Conservation (phyloP, 2,797 vertebrate genomes). For the Alauda arvensis region DNA sequence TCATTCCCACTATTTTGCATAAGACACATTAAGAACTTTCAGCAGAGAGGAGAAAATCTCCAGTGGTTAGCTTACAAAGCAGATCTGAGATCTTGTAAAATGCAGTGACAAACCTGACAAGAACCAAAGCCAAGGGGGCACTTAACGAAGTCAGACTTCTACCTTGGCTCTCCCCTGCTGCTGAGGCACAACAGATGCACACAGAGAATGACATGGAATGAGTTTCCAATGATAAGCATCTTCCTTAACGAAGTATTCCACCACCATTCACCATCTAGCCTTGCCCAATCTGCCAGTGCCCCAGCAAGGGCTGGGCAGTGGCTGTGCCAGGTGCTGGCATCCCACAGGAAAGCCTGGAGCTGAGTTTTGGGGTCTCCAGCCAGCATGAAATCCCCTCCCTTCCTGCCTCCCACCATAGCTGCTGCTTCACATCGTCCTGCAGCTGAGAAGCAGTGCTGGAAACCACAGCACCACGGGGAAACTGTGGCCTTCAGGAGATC, state of each 20-base stretch:
- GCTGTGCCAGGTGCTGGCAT: neutral
- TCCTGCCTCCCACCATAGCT: neutral
- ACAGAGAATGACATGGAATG: neutral
- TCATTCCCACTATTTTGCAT: neutral
- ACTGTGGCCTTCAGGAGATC: rapidly evolving
- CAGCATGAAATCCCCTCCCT: neutral
- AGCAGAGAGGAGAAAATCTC: neutral
- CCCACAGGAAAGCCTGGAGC: neutral
- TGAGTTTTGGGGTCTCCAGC: neutral
- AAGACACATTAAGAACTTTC: neutral
- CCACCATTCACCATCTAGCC: neutral
- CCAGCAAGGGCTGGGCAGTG: neutral
- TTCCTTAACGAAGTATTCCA: neutral
- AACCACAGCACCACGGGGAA: neutral
- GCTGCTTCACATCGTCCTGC: neutral
- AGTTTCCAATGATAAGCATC: neutral
- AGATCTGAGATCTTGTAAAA: neutral
- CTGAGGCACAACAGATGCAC: neutral
- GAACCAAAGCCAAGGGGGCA: neutral
- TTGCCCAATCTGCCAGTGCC: neutral
- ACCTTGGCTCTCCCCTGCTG: neutral
- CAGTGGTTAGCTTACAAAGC: neutral
- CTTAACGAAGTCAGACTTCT: neutral
- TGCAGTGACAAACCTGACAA: neutral
- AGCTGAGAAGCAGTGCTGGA: neutral